Percentiles rank a stretch among this genome's conserved stretches.
Evolutionary conservation across 1,140 invertebrate genomes (phyloP).

Genomic region (Colletes gigas): DNA sequence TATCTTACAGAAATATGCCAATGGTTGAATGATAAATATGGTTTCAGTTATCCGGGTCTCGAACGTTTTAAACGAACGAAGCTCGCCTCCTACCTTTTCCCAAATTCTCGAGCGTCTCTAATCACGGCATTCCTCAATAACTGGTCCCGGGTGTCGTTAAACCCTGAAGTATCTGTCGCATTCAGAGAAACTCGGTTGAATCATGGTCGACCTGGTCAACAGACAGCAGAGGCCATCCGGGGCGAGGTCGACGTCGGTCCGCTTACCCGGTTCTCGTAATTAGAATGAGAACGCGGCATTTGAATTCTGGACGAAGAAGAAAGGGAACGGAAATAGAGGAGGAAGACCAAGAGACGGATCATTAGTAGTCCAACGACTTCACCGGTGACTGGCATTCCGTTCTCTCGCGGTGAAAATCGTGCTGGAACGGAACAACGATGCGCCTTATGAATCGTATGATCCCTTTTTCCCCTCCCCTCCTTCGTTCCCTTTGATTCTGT

Average conservation of each 20-base stretch:
- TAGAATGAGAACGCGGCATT: conserved; percentile 56
- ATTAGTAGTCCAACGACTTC: conserved; percentile 59
- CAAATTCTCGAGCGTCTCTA: background rate
- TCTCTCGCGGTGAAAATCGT: conserved; percentile 41
- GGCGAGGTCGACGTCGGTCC: conserved; percentile 2
- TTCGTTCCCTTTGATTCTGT: background rate
- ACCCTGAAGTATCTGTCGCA: conserved; percentile 55
- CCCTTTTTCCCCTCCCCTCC: background rate
- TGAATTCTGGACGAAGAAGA: conserved; percentile 50
- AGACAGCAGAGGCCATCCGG: background rate
- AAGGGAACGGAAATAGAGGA: background rate
- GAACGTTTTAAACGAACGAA: too few species aligned
- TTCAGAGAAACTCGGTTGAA: conserved; percentile 50
- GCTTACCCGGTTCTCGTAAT: conserved; percentile 52
- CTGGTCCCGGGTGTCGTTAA: conserved; percentile 26
- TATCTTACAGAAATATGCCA: too few species aligned
- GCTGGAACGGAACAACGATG: conserved; percentile 21
- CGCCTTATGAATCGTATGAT: background rate
- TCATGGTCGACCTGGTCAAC: background rate
- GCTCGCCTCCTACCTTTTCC: background rate
- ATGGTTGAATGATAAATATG: background rate
- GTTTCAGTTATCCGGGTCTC: background rate
- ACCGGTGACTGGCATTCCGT: conserved; percentile 59
- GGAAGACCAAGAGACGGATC: conserved; percentile 26
- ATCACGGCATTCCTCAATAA: conserved; percentile 35